Percentiles rank a stretch among this genome's conserved stretches.
These are phyloP conservation scores for Pristis pectinata DNA, from an alignment of 2,797 vertebrate species.

Conservation along the genomic window DNA sequence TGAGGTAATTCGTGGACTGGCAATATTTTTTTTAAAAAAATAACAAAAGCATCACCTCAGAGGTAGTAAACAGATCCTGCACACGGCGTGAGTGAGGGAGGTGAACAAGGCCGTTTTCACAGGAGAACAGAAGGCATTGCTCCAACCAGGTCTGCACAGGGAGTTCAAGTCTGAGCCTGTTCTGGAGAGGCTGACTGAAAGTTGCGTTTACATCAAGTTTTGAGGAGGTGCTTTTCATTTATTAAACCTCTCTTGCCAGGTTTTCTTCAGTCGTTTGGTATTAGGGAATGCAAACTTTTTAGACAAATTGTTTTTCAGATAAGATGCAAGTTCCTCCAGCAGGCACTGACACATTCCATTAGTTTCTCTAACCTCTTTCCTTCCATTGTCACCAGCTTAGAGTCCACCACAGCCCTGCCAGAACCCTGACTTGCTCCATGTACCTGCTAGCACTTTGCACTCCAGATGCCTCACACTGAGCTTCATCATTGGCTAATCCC, in stretches of 20 bases:
- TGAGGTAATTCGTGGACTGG: constrained; percentile 36
- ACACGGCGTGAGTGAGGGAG: not conserved
- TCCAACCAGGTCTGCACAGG: not conserved
- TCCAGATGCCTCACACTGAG: not conserved
- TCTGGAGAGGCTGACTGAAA: not conserved
- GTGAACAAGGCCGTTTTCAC: not conserved
- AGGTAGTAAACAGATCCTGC: constrained; percentile 31
- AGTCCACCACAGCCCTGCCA: not conserved
- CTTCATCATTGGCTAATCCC: no score
- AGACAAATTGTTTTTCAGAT: no score
- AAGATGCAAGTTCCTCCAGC: no score
- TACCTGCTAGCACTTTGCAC: not conserved
- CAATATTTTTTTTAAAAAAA: not conserved
- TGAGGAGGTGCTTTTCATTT: not conserved
- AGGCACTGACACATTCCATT: not conserved
- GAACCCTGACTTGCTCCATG: not conserved
- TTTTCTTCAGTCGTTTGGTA: not conserved
- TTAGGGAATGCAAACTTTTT: not conserved
- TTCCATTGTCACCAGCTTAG: not conserved
- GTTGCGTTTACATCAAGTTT: not conserved
- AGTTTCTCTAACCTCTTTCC: not conserved
- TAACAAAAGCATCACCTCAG: constrained; percentile 5
- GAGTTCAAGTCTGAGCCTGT: not conserved
- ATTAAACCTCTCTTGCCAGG: not conserved
- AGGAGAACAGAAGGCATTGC: not conserved